A percentile compares a stretch with the other conserved stretches of the same genome.
phyloP scores from a whole-genome alignment of 2,113 vertebrate genomes.

The Toxotes chatareus region DNA sequence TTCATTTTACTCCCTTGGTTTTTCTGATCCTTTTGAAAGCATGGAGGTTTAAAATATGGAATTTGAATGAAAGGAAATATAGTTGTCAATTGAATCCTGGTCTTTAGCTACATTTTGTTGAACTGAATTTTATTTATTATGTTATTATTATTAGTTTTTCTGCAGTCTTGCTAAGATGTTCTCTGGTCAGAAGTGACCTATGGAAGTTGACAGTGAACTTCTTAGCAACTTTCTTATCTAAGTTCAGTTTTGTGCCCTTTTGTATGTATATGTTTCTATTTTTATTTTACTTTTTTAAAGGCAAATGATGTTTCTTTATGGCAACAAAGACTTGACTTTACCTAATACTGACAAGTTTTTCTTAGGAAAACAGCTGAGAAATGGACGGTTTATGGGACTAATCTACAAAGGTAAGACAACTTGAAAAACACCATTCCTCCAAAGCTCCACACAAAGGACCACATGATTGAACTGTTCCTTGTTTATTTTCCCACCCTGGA shows the following conservation, averaged over 20 bases:
- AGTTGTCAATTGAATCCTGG: neutral
- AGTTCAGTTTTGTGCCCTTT: neutral
- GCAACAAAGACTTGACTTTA: neutral
- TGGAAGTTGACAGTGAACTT: neutral
- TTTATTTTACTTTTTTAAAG: neutral
- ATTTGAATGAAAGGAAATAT: conserved; percentile 10
- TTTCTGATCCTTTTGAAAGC: neutral
- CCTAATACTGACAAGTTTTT: conserved; percentile 3
- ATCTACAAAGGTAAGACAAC: conserved; percentile 22
- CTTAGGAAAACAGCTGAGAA: conserved; percentile 1
- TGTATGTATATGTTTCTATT: neutral
- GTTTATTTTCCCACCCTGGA: conserved; percentile 60
- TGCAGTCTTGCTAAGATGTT: no score
- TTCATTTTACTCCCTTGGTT: conserved; percentile 40
- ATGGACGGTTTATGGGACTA: neutral
- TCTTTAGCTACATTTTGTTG: neutral
- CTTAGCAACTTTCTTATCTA: neutral
- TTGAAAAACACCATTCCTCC: conserved; percentile 27
- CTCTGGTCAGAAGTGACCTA: neutral
- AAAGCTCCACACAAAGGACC: conserved; percentile 48
- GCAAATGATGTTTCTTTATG: neutral
- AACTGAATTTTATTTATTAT: neutral
- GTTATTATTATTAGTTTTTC: neutral
- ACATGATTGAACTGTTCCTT: conserved; percentile 48
- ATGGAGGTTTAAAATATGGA: neutral